These are phyloP conservation scores for Ifrita kowaldi DNA, from an alignment of 2,113 vertebrate genomes.

Conservation along the genomic window DNA sequence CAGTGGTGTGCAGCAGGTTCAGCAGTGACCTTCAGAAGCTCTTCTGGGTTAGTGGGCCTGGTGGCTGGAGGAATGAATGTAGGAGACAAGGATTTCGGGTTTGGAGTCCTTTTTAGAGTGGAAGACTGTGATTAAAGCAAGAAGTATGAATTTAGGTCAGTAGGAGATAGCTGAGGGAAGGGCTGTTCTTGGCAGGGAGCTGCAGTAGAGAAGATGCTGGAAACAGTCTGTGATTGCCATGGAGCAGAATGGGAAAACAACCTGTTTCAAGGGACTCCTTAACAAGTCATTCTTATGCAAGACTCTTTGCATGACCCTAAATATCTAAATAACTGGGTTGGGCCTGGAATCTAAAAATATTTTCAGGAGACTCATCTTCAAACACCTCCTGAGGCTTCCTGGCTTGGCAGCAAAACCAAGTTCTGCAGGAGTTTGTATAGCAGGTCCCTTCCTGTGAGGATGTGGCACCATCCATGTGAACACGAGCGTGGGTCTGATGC, in stretches of 20 bases:
- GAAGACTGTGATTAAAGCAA: neutral
- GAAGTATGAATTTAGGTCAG: neutral
- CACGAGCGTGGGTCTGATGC: accelerated
- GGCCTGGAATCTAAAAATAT: neutral
- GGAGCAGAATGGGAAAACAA: neutral
- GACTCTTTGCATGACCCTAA: neutral
- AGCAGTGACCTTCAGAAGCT: neutral
- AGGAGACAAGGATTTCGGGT: neutral
- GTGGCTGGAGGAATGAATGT: neutral
- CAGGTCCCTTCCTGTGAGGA: neutral
- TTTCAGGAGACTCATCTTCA: neutral
- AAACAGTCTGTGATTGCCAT: neutral
- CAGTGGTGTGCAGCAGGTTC: neutral
- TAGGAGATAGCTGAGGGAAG: neutral
- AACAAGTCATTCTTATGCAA: neutral
- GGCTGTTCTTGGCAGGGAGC: neutral
- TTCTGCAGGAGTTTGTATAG: neutral
- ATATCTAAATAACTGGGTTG: neutral
- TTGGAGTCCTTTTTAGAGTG: neutral
- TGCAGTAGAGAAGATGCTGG: neutral
- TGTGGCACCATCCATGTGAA: neutral
- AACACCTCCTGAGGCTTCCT: neutral
- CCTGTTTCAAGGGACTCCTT: neutral
- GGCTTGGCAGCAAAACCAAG: neutral
- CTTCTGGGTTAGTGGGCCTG: neutral